Conservation (phyloP, 1,140 invertebrate species). For the Bombus superbus region DNA sequence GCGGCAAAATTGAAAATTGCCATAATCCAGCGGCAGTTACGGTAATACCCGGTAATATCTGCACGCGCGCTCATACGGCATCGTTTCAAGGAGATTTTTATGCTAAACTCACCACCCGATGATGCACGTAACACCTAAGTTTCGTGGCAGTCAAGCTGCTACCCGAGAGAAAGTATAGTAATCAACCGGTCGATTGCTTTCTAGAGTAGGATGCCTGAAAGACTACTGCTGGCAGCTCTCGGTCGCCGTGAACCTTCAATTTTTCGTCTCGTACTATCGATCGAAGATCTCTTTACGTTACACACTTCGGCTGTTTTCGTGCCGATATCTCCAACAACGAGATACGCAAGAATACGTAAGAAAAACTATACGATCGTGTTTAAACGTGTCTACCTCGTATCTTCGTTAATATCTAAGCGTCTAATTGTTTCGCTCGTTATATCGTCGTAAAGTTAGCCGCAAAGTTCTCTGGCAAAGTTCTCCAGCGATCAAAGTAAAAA, state of each 20-base stretch:
- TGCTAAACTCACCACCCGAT: conserved; percentile 51
- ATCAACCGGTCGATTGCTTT: conserved; percentile 42
- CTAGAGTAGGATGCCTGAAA: conserved; percentile 4
- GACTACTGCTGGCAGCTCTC: no score
- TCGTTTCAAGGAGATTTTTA: conserved; percentile 62
- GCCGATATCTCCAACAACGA: not conserved
- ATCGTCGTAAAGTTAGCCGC: no score
- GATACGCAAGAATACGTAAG: not conserved
- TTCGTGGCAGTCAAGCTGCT: not conserved
- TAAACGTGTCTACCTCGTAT: no score
- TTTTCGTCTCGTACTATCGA: not conserved
- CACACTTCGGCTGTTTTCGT: no score
- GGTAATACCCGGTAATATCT: conserved; percentile 64
- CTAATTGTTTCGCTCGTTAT: no score
- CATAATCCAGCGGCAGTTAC: conserved; percentile 65
- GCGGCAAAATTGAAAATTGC: conserved; percentile 70
- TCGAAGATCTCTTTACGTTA: not conserved
- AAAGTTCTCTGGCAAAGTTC: no score
- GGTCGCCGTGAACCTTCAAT: not conserved
- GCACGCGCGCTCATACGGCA: conserved; percentile 48
- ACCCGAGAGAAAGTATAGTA: conserved; percentile 46
- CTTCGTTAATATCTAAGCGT: no score
- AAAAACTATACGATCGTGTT: no score
- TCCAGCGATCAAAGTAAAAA: no score
- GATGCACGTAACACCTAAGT: conserved; percentile 54